These are phyloP conservation scores for Kryptopterus vitreolus DNA, from an alignment of 2,797 vertebrate genomes.

Conservation along the genomic window DNA sequence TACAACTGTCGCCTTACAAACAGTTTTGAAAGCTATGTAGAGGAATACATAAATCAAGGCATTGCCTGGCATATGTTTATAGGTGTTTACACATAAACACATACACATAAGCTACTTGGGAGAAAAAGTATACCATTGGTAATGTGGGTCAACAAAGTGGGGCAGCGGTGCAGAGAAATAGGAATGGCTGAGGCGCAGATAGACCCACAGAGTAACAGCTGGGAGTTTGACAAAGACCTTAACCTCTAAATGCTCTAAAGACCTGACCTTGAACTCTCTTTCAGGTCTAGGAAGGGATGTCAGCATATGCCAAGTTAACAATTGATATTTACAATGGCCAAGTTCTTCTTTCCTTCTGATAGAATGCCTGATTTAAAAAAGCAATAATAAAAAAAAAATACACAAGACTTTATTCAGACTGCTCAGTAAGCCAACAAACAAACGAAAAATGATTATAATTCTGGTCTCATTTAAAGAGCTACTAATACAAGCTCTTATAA, in stretches of 20 bases:
- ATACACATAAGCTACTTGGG: neutral
- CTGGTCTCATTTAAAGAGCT: neutral
- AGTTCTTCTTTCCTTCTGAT: neutral
- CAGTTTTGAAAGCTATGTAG: neutral
- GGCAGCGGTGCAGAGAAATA: neutral
- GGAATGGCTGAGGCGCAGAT: neutral
- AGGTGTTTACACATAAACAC: neutral
- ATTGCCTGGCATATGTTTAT: neutral
- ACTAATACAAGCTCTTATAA: neutral
- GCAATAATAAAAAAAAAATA: too few species aligned
- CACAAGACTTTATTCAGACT: too few species aligned
- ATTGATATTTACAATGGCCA: conserved; percentile 2
- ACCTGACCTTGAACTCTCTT: conserved; percentile 19
- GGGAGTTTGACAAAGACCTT: neutral
- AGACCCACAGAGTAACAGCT: neutral
- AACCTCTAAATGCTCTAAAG: neutral
- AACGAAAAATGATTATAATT: neutral
- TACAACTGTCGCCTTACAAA: neutral
- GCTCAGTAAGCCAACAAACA: too few species aligned
- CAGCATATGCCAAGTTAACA: neutral
- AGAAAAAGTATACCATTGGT: neutral
- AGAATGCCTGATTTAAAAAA: neutral
- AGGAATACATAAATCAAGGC: neutral
- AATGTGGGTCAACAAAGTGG: neutral
- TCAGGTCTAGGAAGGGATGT: conserved; percentile 16